These are phyloP conservation scores for Poeciliopsis turneri DNA, from an alignment of 2,797 vertebrate genomes.

Conservation along the genomic window DNA sequence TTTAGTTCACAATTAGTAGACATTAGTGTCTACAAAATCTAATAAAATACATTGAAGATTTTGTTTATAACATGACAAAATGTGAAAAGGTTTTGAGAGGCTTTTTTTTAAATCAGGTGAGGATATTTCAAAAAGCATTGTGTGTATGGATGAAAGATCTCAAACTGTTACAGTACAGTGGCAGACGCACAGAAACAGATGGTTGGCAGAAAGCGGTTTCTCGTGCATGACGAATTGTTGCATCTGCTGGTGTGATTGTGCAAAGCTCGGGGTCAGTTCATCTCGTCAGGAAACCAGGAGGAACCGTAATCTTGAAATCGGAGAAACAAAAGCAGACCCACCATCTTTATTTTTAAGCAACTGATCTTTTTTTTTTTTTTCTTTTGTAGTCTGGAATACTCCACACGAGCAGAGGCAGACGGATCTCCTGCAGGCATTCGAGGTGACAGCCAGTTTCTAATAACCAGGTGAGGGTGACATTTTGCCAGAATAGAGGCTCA, in stretches of 20 bases:
- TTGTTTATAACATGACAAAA: not conserved
- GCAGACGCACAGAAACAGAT: conserved; percentile 75
- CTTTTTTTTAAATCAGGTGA: conserved; percentile 34
- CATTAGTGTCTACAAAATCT: too few relatives aligned
- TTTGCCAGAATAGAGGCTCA: conserved; percentile 61
- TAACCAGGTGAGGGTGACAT: conserved; percentile 59
- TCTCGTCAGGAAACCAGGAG: conserved; percentile 62
- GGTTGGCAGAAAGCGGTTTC: conserved; percentile 72
- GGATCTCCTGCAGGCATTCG: conserved; percentile 49
- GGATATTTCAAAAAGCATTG: conserved; percentile 64
- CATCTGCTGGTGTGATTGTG: conserved; percentile 71
- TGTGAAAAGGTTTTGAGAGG: not conserved
- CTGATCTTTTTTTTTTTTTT: conserved; percentile 18
- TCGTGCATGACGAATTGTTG: conserved; percentile 74
- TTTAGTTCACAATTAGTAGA: not conserved
- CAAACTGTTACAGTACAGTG: conserved; percentile 61
- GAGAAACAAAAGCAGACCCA: conserved; percentile 54
- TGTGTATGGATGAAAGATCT: conserved; percentile 58
- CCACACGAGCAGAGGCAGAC: not conserved
- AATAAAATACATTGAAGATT: not conserved
- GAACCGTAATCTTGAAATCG: conserved; percentile 48
- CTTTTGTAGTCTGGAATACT: conserved; percentile 31
- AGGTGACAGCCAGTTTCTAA: conserved; percentile 47
- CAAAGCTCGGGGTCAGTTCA: conserved; percentile 49
- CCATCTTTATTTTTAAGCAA: conserved; percentile 44